Conservation (phyloP, 2,113 vertebrate species). For the Nothobranchius furzeri region DNA sequence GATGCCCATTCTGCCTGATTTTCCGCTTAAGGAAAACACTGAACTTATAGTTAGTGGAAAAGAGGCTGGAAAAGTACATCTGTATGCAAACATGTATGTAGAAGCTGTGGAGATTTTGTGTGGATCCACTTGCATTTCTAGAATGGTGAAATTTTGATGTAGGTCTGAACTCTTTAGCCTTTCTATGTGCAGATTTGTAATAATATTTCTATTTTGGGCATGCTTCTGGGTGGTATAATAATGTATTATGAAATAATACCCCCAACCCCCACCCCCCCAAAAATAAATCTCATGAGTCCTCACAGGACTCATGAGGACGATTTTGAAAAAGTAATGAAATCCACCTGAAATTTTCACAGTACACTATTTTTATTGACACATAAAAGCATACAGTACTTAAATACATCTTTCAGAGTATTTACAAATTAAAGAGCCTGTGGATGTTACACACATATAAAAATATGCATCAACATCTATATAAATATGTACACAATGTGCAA, state of each 20-base stretch:
- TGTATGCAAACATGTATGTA: not conserved
- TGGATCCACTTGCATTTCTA: too few species aligned
- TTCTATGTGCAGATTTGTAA: too few species aligned
- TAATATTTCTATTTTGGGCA: too few species aligned
- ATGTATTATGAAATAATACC: too few species aligned
- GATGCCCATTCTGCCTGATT: not conserved
- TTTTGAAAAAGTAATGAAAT: not conserved
- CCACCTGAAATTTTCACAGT: slow-evolving; percentile 56
- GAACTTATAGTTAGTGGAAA: not conserved
- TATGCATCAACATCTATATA: slow-evolving; percentile 96
- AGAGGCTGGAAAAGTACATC: too few species aligned
- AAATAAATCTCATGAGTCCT: too few species aligned
- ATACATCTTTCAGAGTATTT: slow-evolving; percentile 88
- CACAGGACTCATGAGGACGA: too few species aligned
- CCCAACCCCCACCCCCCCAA: too few species aligned
- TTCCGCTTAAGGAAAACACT: not conserved
- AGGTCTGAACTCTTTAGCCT: too few species aligned
- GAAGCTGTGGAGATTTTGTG: not conserved
- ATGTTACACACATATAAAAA: slow-evolving; percentile 97
- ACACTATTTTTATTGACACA: slow-evolving; percentile 79
- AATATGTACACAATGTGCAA: slow-evolving; percentile 99
- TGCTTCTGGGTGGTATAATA: too few species aligned
- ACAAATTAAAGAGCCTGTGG: slow-evolving; percentile 90
- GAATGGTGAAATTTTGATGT: too few species aligned
- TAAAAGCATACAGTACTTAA: slow-evolving; percentile 87